These are phyloP conservation scores for Anseranas semipalmata DNA, from an alignment of 2,113 vertebrate genomes.

Conservation along the genomic window DNA sequence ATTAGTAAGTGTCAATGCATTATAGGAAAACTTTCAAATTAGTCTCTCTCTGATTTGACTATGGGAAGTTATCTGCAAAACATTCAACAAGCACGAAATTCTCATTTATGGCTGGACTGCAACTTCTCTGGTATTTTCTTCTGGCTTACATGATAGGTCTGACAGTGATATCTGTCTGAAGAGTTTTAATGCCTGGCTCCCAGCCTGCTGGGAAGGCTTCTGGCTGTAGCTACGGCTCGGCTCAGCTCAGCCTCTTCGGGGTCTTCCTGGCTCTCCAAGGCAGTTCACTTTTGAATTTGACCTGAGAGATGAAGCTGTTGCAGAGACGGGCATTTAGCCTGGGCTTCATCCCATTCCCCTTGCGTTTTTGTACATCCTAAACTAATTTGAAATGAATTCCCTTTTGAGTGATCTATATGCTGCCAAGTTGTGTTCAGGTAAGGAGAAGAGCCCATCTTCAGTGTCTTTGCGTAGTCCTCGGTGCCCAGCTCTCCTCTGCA, in stretches of 20 bases:
- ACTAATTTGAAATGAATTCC: not conserved
- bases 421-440: not conserved
- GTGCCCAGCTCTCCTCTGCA: not conserved
- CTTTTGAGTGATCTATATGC: not conserved
- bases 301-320: not conserved
- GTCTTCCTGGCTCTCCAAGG: not conserved
- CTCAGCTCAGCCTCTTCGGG: not conserved
- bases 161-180: not conserved
- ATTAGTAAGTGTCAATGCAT: not conserved
- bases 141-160: rapidly evolving
- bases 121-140: not conserved
- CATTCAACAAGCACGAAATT: not conserved
- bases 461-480: not conserved
- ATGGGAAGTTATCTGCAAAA: not conserved
- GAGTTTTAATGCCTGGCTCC: not conserved
- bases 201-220: not conserved
- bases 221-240: not conserved
- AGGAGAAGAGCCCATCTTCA: rapidly evolving
- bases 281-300: rapidly evolving
- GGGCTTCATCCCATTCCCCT: not conserved
- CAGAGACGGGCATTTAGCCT: not conserved
- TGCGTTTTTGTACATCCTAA: not conserved
- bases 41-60: not conserved
- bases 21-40: not conserved
- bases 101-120: not conserved